phyloP scores from a whole-genome alignment of 2,888 invertebrate species.

The Pachymerium ferrugineum region DNA sequence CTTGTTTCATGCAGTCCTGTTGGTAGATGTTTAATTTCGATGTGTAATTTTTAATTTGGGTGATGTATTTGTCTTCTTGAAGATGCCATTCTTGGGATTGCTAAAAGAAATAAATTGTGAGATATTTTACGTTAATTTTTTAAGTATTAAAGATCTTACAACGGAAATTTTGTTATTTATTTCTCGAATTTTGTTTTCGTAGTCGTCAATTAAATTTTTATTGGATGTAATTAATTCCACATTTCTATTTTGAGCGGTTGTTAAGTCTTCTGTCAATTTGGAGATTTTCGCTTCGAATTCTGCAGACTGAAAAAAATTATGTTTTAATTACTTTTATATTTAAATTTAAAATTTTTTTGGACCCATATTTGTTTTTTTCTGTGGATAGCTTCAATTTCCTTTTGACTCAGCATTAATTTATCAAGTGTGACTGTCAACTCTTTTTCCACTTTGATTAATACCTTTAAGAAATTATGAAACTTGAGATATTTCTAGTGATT shows the following conservation, averaged over 20 bases:
- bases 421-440: slow-evolving; percentile 1
- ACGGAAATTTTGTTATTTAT: not conserved
- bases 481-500: not conserved
- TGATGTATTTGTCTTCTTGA: not conserved
- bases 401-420: slow-evolving; percentile 2
- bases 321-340: not conserved
- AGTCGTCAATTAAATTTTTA: not conserved
- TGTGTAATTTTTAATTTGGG: not conserved
- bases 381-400: not conserved
- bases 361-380: not conserved
- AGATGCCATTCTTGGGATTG: not conserved
- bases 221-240: not conserved
- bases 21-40: not conserved
- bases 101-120: not conserved
- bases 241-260: not conserved
- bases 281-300: not conserved
- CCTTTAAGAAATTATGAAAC: not conserved
- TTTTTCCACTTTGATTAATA: slow-evolving; percentile 17
- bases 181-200: not conserved
- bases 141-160: not conserved
- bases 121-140: not conserved
- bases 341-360: not conserved
- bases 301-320: not conserved
- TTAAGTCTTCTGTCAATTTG: not conserved
- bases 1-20: not conserved